A percentile compares a stretch with the other conserved stretches of the same genome.
Evolutionary conservation across 2,888 invertebrate species (phyloP).

Genomic region (Alsophila aescularia): DNA sequence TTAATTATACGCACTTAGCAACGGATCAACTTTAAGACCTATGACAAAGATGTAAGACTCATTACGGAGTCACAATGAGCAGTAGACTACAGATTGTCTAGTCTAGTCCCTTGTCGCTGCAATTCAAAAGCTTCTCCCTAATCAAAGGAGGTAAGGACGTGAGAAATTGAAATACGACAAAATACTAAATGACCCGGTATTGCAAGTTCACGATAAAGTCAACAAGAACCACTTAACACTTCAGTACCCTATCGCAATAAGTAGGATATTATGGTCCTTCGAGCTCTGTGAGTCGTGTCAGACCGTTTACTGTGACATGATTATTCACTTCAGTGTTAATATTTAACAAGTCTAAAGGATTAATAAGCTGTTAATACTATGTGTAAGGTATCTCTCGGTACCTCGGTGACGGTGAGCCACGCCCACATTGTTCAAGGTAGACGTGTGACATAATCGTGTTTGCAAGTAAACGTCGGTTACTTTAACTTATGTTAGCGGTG

Average conservation of each 20-base stretch:
- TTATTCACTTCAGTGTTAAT: neutral
- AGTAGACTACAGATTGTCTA: neutral
- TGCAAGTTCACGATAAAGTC: neutral
- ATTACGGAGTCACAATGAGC: neutral
- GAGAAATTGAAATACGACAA: neutral
- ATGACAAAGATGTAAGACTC: neutral
- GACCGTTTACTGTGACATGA: neutral
- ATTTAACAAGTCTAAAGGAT: neutral
- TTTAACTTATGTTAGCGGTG: too few species aligned
- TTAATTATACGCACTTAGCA: neutral
- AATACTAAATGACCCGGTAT: neutral
- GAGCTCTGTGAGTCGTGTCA: neutral
- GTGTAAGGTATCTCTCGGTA: neutral
- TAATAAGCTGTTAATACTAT: too few species aligned
- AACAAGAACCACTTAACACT: neutral
- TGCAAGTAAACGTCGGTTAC: too few species aligned
- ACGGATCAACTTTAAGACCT: neutral
- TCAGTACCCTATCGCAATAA: neutral
- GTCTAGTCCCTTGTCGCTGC: neutral
- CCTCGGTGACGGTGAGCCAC: constrained; percentile 17
- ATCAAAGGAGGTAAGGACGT: neutral
- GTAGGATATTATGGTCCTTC: neutral
- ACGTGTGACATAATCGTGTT: constrained; percentile 21
- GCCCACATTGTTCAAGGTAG: constrained; percentile 22
- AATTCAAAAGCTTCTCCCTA: neutral